Base-by-base conservation (phyloP, 92 coral and sea anemone genomes). In the Galaxea fascicularis region DNA sequence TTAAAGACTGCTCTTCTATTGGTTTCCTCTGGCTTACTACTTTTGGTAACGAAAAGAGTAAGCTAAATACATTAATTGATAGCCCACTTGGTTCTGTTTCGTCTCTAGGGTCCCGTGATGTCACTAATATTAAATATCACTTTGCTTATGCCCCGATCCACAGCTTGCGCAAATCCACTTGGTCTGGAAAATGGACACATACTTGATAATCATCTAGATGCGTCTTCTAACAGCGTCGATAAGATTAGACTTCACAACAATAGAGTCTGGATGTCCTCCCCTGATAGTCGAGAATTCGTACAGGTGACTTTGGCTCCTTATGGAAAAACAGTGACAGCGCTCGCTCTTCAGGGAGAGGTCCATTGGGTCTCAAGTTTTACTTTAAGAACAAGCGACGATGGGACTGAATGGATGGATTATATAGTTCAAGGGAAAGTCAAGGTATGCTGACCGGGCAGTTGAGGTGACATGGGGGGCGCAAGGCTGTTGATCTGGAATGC, bases 141-240 rank as follows among this genome's bases (percentile, higher is more conserved):
- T n/a, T n/a, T n/a, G n/a, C n/a, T n/a, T 46, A 46, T 5, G 11
- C 51, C 51, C 6, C 6, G 6, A 12, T 76, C 22, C 12, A 62
- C 65, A 90, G 93, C 78, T 64, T 74, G 76, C 44, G 83, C 79
- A 27, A 28, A 73, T 29, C 74, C 93, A 17, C 71, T 86, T 80
- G 93, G 93, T n/a, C 24, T 90, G 90, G 93, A 80, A 79, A 79
- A 57, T 41, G 5, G 46, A 18, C 73, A 76, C 8, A 31, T 82
- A 17, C 31, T 11, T 12, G 27, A 10, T 5, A 30, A 29, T 3
- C 47, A 74, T n/a, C 15, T 88, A 67, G 76, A 88, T 25, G 74
- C 77, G 31, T 39, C 69, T 16, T n/a, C 66, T 0, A 11, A n/a
- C 0, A 18, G 26, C 53, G 30, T 35, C 39, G 54, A n/a, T n/a